Evolutionary conservation across 2,888 invertebrate genomes (phyloP).

Genomic region (Agelastica alni): DNA sequence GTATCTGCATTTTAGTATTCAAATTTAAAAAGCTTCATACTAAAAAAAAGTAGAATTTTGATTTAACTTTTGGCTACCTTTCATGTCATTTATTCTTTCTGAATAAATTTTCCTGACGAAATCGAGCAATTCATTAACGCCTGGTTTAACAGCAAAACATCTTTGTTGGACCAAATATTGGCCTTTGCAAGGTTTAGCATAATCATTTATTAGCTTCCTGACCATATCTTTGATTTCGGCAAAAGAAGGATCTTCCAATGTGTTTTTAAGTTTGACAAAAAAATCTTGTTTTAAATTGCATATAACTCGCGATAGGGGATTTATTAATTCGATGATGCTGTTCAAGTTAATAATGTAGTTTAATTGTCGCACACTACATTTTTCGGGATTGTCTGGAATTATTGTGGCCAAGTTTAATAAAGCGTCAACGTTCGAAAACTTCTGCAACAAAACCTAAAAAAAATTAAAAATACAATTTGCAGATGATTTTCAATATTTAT

Average conservation of each 20-base stretch:
- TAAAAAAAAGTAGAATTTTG: too few relatives aligned
- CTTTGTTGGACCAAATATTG: constrained; percentile 63
- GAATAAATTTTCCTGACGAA: constrained; percentile 82
- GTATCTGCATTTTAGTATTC: too few relatives aligned
- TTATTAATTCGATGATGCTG: constrained; percentile 71
- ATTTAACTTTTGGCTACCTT: constrained; percentile 58
- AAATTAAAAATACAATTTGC: constrained; percentile 2
- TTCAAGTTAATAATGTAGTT: constrained; percentile 78
- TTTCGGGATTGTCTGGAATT: constrained; percentile 56
- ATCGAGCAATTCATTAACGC: constrained; percentile 80
- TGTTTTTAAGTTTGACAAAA: constrained; percentile 42
- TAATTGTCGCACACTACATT: constrained; percentile 56
- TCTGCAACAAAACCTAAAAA: constrained; percentile 65
- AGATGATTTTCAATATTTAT: too few relatives aligned
- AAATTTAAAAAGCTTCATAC: too few relatives aligned
- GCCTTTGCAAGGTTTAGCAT: constrained; percentile 63
- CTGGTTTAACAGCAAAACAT: constrained; percentile 77
- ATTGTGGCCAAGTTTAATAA: constrained; percentile 67
- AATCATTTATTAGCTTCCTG: constrained; percentile 57
- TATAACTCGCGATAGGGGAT: constrained; percentile 62
- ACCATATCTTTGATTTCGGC: constrained; percentile 38
- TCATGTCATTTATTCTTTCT: constrained; percentile 82
- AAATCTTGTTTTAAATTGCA: constrained; percentile 42
- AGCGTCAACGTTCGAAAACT: constrained; percentile 78
- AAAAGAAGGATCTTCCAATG: constrained; percentile 43